Conservation (phyloP, 2,888 invertebrate species). For the Apomyelois bistriatella region DNA sequence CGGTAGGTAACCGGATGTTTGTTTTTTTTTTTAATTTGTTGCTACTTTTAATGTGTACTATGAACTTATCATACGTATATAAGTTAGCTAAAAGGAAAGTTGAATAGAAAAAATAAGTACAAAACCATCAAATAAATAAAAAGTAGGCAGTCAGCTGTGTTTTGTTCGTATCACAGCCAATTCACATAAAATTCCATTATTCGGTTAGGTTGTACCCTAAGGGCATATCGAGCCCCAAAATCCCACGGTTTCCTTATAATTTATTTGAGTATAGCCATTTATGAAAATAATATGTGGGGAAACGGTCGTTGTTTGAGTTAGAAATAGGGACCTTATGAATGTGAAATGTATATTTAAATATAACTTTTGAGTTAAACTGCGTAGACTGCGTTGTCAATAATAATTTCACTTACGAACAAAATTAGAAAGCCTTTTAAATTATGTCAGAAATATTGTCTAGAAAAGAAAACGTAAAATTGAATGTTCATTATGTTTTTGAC, state of each 20-base stretch:
- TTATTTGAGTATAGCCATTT: not conserved
- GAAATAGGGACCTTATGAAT: not conserved
- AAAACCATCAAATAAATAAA: not conserved
- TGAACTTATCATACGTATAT: too few relatives aligned
- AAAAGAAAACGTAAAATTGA: too few relatives aligned
- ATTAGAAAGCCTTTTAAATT: too few relatives aligned
- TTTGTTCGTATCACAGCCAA: not conserved
- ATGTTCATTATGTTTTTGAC: too few relatives aligned
- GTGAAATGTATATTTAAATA: not conserved
- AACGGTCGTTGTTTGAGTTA: constrained; percentile 3
- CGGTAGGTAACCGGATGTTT: too few relatives aligned
- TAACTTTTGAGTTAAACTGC: not conserved
- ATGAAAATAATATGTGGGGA: constrained; percentile 2
- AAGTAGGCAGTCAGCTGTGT: not conserved
- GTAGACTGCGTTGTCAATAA: too few relatives aligned
- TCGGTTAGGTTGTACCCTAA: not conserved
- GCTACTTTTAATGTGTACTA: too few relatives aligned
- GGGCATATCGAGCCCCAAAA: not conserved
- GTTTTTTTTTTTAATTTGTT: too few relatives aligned
- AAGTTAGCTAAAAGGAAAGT: too few relatives aligned
- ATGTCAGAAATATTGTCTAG: too few relatives aligned
- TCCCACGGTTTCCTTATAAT: not conserved
- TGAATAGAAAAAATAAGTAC: too few relatives aligned
- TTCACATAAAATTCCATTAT: constrained; percentile 1
- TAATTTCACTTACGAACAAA: too few relatives aligned